Evolutionary conservation across 92 coral and sea anemone species (phyloP).

Genomic region (Palythoa heliodiscus): DNA sequence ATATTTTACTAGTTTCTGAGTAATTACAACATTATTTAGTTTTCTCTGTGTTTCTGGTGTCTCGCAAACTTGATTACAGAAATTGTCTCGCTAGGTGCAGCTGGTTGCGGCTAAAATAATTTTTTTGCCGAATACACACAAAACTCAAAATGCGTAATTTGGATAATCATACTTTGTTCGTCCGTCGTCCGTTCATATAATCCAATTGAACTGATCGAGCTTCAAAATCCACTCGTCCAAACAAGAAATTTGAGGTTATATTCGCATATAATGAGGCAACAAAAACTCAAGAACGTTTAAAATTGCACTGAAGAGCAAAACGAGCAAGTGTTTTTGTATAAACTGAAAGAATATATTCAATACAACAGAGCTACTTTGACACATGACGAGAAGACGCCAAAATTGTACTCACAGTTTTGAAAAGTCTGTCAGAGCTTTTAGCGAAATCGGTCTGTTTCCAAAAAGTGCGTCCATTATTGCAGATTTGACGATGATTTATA

Average conservation of each 20-base stretch:
- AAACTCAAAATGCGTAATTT: neutral
- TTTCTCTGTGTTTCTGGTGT: too few species aligned
- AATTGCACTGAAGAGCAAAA: neutral
- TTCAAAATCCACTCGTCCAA: too few species aligned
- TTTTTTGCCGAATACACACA: neutral
- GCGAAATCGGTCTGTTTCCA: conserved; percentile 85
- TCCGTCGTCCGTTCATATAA: neutral
- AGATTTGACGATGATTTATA: neutral
- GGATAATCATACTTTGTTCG: neutral
- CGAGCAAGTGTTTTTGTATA: neutral
- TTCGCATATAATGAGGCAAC: neutral
- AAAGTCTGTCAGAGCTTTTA: conserved; percentile 87
- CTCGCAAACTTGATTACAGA: too few species aligned
- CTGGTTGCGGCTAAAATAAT: too few species aligned
- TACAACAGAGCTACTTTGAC: neutral
- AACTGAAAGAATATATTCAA: neutral
- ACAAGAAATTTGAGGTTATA: too few species aligned
- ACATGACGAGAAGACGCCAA: neutral
- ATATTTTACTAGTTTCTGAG: too few species aligned
- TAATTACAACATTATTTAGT: too few species aligned
- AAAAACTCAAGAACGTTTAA: neutral
- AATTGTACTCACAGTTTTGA: conserved; percentile 86
- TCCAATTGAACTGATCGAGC: neutral
- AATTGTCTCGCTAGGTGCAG: too few species aligned
- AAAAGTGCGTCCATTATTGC: conserved; percentile 72